Base-by-base conservation (phyloP, 2,113 vertebrate genomes). In the Mustela lutreola region DNA sequence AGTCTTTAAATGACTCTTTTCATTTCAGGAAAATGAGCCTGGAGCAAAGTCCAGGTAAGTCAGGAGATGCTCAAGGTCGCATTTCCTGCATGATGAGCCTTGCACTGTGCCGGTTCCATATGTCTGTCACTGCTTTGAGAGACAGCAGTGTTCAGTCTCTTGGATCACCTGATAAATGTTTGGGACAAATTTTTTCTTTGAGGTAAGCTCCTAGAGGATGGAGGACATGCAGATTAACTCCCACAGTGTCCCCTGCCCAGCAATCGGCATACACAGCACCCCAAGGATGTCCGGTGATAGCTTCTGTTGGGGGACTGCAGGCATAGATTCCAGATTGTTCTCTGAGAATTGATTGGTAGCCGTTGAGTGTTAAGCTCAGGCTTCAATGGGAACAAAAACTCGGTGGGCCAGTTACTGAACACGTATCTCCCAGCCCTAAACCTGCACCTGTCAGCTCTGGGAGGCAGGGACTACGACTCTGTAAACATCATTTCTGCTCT, bases 401-500 rank as follows among this genome's bases (percentile, higher is more conserved):
- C 58, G 21, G 3, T 3, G 6, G 39, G 31, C 39, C 63, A 56
- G 22, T 89, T 26, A 76, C 71, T 8, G 26, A 79, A 21, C 22
- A 21, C n/a, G 19, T 36, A 21, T 12, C 45, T 50, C 28, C 36
- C 53, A 50, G 31, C 42, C 92, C 62, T n/a, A 87, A 67, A 16
- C 33, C 60, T 7, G 15, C 6, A 7, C 6, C 63, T 65, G 10
- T 70, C 63, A 36, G 45, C 50, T 76, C 58, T 76, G 39, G 45
- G 73, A 81, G 39, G 3, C 48, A 21, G 42, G 71, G 31, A 9
- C 65, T n/a, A 39, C 24, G 36, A 80, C 39, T 62, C 36, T 11
- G 22, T n/a, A 91, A 48, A 31, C 36, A 76, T n/a, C 24, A 33
- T 85, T 78, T 97, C 76, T 93, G 58, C 14, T 63, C 62, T 93